Percentiles rank a stretch among this genome's conserved stretches.
These are phyloP conservation scores for Corynorhinus townsendii DNA, from an alignment of 2,113 vertebrate species.

Conservation along the genomic window DNA sequence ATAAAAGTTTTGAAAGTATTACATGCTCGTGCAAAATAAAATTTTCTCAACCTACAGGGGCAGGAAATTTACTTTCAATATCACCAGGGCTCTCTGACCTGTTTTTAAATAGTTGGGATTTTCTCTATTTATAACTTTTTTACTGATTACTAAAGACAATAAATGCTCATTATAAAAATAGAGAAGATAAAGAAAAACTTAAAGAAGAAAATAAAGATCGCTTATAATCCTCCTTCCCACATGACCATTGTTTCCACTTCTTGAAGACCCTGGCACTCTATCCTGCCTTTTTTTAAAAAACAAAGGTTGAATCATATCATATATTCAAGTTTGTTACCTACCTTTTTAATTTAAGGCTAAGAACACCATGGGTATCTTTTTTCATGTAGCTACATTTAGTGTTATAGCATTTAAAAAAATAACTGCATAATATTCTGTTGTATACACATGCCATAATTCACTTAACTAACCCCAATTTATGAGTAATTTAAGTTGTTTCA, in stretches of 20 bases:
- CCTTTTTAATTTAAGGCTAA: not conserved
- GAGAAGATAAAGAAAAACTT: not conserved
- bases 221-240: not conserved
- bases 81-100: not conserved
- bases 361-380: not conserved
- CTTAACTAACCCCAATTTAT: not conserved
- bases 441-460: not conserved
- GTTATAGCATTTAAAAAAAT: not conserved
- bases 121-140: not conserved
- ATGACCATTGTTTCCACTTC: not conserved
- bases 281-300: not conserved
- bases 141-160: not conserved
- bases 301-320: not conserved
- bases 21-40: not conserved
- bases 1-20: not conserved
- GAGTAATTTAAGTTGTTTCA: not conserved
- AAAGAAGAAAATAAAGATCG: not conserved
- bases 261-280: not conserved
- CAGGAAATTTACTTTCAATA: not conserved
- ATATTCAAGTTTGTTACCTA: not conserved
- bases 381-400: not conserved
- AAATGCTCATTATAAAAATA: not conserved
- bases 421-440: not conserved
- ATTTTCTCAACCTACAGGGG: not conserved
- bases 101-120: slow-evolving; percentile 26